Percentiles rank a stretch among this genome's conserved stretches.
These are phyloP conservation scores for Pyrgilauda ruficollis DNA, from an alignment of 2,113 vertebrate species.

Conservation along the genomic window DNA sequence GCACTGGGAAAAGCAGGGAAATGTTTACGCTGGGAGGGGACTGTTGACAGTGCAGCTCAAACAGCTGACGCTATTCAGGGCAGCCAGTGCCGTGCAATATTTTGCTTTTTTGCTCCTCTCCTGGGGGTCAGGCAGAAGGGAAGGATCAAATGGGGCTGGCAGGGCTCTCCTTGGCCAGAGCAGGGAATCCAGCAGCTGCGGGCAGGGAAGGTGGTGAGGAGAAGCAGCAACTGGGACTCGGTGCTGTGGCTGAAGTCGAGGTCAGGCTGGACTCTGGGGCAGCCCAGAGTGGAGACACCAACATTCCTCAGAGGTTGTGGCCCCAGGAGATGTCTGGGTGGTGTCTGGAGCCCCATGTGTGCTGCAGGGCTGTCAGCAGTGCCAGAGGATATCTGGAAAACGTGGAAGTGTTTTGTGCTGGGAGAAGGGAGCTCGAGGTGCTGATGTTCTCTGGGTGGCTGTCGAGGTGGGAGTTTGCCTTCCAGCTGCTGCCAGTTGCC, in stretches of 20 bases:
- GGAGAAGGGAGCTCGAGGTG: not conserved
- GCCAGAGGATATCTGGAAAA: not conserved
- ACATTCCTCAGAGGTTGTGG: not conserved
- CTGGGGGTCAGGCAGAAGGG: not conserved
- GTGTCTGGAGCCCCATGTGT: not conserved
- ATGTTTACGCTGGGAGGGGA: constrained; percentile 39
- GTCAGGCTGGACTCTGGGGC: not conserved
- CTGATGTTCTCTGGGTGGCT: not conserved
- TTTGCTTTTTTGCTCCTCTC: constrained; percentile 7
- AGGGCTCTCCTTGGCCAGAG: not conserved
- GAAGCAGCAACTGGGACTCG: not conserved
- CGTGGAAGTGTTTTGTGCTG: not conserved
- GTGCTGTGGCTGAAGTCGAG: not conserved
- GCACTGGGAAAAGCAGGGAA: not conserved
- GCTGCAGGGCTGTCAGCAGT: not conserved
- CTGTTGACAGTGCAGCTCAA: constrained; percentile 7
- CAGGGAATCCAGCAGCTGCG: not conserved
- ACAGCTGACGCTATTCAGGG: not conserved
- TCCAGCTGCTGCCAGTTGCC: not conserved
- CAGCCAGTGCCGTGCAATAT: not conserved
- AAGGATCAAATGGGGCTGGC: not conserved
- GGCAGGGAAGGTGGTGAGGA: not conserved
- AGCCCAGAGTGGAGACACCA: not conserved
- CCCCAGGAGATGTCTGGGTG: not conserved
- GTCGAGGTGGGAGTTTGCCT: not conserved